phyloP scores from a whole-genome alignment of 2,113 vertebrate genomes.

The Hiodon alosoides region DNA sequence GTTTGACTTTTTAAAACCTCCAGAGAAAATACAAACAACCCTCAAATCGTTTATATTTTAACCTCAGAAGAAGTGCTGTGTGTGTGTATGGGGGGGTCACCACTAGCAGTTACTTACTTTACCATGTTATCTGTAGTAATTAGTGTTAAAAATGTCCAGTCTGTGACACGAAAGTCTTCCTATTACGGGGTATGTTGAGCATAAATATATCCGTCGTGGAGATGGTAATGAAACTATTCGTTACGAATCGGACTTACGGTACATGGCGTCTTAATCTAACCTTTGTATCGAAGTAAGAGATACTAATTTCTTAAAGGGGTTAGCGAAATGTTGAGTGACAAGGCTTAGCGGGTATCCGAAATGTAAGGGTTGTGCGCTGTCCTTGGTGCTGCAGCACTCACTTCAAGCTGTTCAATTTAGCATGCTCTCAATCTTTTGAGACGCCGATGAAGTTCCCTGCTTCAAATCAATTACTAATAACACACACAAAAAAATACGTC shows the following conservation, averaged over 20 bases:
- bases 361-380: constrained; percentile 47
- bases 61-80: neutral
- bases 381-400: constrained; percentile 60
- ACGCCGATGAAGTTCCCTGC: no score
- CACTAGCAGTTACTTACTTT: constrained; percentile 10
- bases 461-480: neutral
- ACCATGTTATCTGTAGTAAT: neutral
- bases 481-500: neutral
- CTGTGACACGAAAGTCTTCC: neutral
- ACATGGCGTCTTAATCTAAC: neutral
- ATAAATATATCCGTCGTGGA: neutral
- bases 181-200: neutral
- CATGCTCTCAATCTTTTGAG: no score
- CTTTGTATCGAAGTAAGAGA: neutral
- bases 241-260: neutral
- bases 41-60: neutral
- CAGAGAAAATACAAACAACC: neutral
- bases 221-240: neutral
- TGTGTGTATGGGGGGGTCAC: neutral
- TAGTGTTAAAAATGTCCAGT: neutral
- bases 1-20: neutral
- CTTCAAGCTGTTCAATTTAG: no score
- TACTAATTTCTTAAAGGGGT: neutral
- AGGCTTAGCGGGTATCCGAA: neutral
- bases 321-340: neutral